phyloP scores from a whole-genome alignment of 2,113 vertebrate genomes.

The Chloropsis hardwickii region DNA sequence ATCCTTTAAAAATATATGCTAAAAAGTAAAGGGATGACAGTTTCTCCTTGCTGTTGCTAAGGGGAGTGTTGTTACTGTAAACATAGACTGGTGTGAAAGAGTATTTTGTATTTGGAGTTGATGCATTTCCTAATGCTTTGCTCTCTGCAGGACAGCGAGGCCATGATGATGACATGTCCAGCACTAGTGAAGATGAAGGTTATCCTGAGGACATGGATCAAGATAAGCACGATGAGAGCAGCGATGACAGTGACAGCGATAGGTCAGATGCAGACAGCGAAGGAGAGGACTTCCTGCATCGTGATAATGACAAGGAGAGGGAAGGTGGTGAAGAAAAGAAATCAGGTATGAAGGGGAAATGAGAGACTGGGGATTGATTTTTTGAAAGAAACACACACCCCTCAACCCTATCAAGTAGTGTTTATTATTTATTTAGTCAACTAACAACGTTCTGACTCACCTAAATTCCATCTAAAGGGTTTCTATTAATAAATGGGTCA shows the following conservation, averaged over 20 bases:
- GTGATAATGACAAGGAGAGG: slow-evolving; percentile 74
- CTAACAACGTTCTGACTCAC: background rate
- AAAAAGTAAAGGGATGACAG: background rate
- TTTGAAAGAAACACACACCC: background rate
- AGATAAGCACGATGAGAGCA: slow-evolving; percentile 83
- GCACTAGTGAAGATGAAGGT: slow-evolving; percentile 81
- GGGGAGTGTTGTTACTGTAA: background rate
- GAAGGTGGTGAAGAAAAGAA: slow-evolving; percentile 76
- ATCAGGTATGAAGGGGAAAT: slow-evolving; percentile 26
- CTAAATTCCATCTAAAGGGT: background rate
- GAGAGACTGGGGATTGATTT: background rate
- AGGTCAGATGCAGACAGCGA: slow-evolving; percentile 85
- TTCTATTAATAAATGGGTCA: background rate
- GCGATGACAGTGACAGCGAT: slow-evolving; percentile 87
- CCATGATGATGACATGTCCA: slow-evolving; percentile 76
- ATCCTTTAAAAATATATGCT: background rate
- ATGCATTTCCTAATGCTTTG: background rate
- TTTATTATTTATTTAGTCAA: background rate
- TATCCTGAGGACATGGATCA: slow-evolving; percentile 83
- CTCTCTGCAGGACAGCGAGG: slow-evolving; percentile 69
- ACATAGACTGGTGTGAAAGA: background rate
- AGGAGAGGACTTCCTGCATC: slow-evolving; percentile 85
- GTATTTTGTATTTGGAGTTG: background rate
- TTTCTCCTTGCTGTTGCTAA: background rate
- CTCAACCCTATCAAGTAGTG: too few species aligned